phyloP scores from a whole-genome alignment of 2,888 invertebrate species.

The Cremastinae sp. region DNA sequence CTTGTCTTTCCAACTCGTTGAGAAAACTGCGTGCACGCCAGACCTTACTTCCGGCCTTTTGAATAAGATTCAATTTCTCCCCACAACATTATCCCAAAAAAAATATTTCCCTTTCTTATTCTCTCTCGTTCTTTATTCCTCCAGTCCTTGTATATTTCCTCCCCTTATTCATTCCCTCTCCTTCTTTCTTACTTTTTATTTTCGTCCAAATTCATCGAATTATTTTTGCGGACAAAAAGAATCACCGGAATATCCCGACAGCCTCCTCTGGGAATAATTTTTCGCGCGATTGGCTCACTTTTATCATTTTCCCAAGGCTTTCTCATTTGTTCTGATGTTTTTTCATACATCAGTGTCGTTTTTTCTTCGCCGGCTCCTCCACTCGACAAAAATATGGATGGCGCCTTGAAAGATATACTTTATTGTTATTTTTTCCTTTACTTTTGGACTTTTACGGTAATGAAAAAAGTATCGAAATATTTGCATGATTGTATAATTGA shows the following conservation, averaged over 20 bases:
- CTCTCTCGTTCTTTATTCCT: background rate
- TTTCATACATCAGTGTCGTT: slow-evolving; percentile 45
- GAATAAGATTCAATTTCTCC: slow-evolving; percentile 76
- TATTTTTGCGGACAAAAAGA: no score
- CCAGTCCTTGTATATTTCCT: no score
- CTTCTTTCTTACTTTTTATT: background rate
- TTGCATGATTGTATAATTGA: no score
- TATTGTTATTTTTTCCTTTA: no score
- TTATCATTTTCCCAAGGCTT: background rate
- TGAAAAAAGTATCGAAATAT: no score
- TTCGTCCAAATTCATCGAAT: no score
- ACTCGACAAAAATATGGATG: slow-evolving; percentile 17
- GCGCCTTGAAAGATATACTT: slow-evolving; percentile 4
- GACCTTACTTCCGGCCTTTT: slow-evolving; percentile 55
- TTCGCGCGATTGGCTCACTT: slow-evolving; percentile 30
- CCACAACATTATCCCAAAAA: slow-evolving; percentile 53
- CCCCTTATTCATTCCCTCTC: no score
- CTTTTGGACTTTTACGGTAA: no score
- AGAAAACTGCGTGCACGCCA: slow-evolving; percentile 47
- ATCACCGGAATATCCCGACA: background rate
- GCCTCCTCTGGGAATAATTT: slow-evolving; percentile 40
- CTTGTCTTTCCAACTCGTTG: slow-evolving; percentile 61
- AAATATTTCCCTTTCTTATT: no score
- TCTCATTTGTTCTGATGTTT: slow-evolving; percentile 31
- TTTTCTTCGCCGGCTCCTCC: slow-evolving; percentile 17